These are phyloP conservation scores for Lymantria monacha DNA, from an alignment of 2,888 invertebrate genomes.

Conservation along the genomic window DNA sequence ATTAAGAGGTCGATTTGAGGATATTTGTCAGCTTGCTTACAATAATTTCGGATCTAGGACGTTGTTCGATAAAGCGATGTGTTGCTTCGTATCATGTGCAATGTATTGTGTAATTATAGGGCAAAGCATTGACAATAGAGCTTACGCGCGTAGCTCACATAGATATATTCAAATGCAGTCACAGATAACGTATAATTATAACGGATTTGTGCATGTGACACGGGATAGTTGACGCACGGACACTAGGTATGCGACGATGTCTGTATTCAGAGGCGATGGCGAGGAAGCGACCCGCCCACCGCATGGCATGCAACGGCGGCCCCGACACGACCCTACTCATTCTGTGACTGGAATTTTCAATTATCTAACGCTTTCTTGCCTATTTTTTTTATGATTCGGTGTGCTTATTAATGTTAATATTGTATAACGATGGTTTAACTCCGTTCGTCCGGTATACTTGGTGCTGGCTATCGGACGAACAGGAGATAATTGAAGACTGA, in stretches of 20 bases:
- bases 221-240: slow-evolving; percentile 23
- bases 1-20: slow-evolving; percentile 17
- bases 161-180: slow-evolving; percentile 67
- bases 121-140: slow-evolving; percentile 46
- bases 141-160: slow-evolving; percentile 65
- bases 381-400: slow-evolving; percentile 73
- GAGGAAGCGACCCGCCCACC: slow-evolving; percentile 35
- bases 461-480: slow-evolving; percentile 7
- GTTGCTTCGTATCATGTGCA: slow-evolving; percentile 65
- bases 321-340: slow-evolving; percentile 26
- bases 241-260: slow-evolving; percentile 34
- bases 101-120: slow-evolving; percentile 43
- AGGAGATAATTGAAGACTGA: slow-evolving; percentile 16
- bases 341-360: slow-evolving; percentile 78
- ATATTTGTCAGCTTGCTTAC: slow-evolving; percentile 41
- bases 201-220: slow-evolving; percentile 46
- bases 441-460: slow-evolving; percentile 13
- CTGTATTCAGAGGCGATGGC: slow-evolving; percentile 64
- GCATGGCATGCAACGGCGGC: slow-evolving; percentile 51
- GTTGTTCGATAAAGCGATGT: slow-evolving; percentile 51
- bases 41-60: slow-evolving; percentile 45
- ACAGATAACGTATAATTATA: slow-evolving; percentile 45
- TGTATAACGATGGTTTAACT: slow-evolving; percentile 25
- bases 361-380: slow-evolving; percentile 74
- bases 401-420: slow-evolving; percentile 70